These are phyloP conservation scores for Neosilurus mollespiculum DNA, from an alignment of 2,797 vertebrate genomes.

Conservation along the genomic window DNA sequence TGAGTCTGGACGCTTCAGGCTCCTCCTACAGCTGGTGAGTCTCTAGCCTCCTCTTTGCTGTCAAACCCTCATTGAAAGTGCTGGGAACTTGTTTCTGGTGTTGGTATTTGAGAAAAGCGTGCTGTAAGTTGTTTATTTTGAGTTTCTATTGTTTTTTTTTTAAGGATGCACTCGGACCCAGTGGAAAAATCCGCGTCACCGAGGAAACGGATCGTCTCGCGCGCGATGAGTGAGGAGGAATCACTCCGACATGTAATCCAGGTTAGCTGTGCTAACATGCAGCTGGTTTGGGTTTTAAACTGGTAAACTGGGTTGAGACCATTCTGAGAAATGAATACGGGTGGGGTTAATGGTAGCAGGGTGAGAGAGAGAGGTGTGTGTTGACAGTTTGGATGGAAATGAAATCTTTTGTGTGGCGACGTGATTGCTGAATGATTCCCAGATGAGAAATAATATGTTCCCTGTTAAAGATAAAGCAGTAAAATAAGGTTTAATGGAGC, in stretches of 20 bases:
- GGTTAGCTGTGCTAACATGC: slow-evolving; percentile 57
- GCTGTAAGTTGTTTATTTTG: background rate
- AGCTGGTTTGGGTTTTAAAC: background rate
- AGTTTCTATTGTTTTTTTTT: background rate
- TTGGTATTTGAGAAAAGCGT: no score
- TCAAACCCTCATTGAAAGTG: background rate
- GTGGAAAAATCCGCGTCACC: slow-evolving; percentile 69
- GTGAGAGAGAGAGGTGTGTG: no score
- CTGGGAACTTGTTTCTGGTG: background rate
- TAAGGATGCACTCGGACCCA: slow-evolving; percentile 68
- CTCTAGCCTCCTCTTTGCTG: background rate
- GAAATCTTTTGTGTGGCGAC: background rate
- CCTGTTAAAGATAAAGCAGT: background rate
- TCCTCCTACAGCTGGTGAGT: slow-evolving; percentile 4
- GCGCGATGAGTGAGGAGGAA: slow-evolving; percentile 77
- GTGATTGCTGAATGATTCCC: background rate
- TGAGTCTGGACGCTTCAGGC: background rate
- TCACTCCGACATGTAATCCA: slow-evolving; percentile 76
- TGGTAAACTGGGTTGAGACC: no score
- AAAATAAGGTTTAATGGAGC: background rate
- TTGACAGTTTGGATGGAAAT: background rate
- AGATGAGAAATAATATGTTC: background rate
- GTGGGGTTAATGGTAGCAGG: no score
- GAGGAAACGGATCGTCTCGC: slow-evolving; percentile 69
- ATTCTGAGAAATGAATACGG: no score